Conservation (phyloP, 2,797 vertebrate species). For the Dicrostonyx torquatus region DNA sequence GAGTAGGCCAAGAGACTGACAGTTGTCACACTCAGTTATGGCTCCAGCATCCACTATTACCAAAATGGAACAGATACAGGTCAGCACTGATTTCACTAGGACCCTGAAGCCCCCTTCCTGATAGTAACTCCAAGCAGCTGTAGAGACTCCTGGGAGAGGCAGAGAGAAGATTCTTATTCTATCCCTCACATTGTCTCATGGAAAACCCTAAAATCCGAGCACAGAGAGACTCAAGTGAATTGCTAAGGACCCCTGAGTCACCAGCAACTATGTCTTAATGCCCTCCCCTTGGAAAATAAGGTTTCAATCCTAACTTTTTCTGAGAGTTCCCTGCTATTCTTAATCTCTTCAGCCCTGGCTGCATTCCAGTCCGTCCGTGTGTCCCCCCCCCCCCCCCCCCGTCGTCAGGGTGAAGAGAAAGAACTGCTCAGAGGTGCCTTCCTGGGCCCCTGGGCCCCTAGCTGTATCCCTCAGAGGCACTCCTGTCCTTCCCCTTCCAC, state of each 20-base stretch:
- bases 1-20: not conserved
- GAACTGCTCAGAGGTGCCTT: not conserved
- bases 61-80: not conserved
- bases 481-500: constrained; percentile 16
- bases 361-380: constrained; percentile 30
- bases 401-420: not conserved
- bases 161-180: not conserved
- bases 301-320: not conserved
- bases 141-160: not conserved
- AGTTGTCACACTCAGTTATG: not conserved
- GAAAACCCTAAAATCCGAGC: not conserved
- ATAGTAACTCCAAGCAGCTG: not conserved
- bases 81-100: not conserved
- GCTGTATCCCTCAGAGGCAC: constrained; percentile 55
- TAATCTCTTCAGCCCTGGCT: not conserved
- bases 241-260: not conserved
- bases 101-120: not conserved
- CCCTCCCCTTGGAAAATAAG: constrained; percentile 37
- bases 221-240: not conserved
- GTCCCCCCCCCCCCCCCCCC: not conserved
- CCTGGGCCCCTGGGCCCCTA: constrained; percentile 13
- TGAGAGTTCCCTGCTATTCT: constrained; percentile 23
- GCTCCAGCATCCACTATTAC: not conserved
- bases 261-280: constrained; percentile 19
- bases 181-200: constrained; percentile 8